Evolutionary conservation across 2,888 invertebrate genomes (phyloP).

Genomic region (Dione vanillae): DNA sequence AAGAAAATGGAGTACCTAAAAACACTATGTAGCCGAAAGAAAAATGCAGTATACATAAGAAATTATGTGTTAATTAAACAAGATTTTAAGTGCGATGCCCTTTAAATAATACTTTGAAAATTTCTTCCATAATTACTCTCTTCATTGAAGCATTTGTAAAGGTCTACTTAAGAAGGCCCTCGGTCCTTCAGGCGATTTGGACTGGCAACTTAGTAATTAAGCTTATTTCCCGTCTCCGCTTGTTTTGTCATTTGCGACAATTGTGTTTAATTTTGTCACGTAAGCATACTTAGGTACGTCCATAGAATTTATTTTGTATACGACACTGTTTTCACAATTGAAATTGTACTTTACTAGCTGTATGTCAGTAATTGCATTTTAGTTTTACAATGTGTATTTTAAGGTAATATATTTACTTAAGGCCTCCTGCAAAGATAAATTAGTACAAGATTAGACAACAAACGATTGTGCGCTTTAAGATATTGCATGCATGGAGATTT

Average conservation of each 20-base stretch:
- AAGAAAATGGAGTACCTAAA: no score
- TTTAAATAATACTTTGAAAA: slow-evolving; percentile 67
- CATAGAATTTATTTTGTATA: slow-evolving; percentile 3
- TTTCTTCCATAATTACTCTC: slow-evolving; percentile 75
- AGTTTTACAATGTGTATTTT: background rate
- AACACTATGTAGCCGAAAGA: no score
- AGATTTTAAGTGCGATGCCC: slow-evolving; percentile 54
- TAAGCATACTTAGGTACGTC: slow-evolving; percentile 32
- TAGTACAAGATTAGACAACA: background rate
- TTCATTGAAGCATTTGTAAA: slow-evolving; percentile 74
- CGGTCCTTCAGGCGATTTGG: slow-evolving; percentile 67
- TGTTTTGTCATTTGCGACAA: slow-evolving; percentile 71
- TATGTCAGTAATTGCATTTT: background rate
- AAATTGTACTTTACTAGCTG: background rate
- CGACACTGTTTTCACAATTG: background rate
- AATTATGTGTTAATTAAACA: slow-evolving; percentile 27
- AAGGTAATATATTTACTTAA: background rate
- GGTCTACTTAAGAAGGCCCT: slow-evolving; percentile 69
- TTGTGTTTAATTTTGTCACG: slow-evolving; percentile 58
- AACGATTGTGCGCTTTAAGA: background rate
- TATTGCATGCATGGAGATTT: background rate
- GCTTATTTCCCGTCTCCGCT: slow-evolving; percentile 75
- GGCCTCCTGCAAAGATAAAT: slow-evolving; percentile 7
- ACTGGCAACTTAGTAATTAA: slow-evolving; percentile 78
- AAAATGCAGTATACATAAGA: background rate